Base-by-base conservation (phyloP, 2,113 vertebrate species). In the Cacatua alba region DNA sequence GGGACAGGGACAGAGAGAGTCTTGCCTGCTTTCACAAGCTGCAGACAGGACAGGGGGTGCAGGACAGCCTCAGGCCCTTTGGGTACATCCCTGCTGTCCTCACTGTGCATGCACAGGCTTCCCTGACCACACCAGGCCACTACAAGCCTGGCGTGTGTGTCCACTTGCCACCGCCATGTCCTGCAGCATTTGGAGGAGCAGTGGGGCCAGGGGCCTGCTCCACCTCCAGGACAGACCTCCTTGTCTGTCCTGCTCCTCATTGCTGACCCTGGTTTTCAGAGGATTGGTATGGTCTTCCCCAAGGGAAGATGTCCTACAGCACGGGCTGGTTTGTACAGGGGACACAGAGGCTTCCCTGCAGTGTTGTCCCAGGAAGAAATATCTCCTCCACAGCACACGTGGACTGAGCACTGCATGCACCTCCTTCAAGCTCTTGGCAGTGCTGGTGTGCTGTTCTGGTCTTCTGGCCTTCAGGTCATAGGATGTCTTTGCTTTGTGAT, bases 81-180 rank as follows among this genome's bases (percentile, higher is more conserved):
- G 26, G 29, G 13, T 48, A 26, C n/a, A 41, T 68, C 41, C 17
- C 13, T 49, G 31, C 48, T 39, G 24, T 53, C 75, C 48, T 70
- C 55, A 2, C 11, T 7, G 11, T 20, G 10, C 12, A 8, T 3
- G 1, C 37, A n/a, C 49, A 64, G 26, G 14, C 15, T 64, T 31
- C 28, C 18, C 18, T 1, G 12, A 28, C 43, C 49, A 13, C 35
- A 12, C 23, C 48, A 9, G 44, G 37, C 51, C 68, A 59, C 39
- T 7, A 1, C 28, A 16, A 13, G 13, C n/a, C 53, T 26, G 31
- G 24, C 85, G 67, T 63, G 37, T 1, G 0, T 51, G 21, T 43
- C 79, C 60, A 0, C 28, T 31, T 37, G 17, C 20, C 29, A 3
- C 70, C 57, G 39, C 29, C 10, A 1, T 13, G 33, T 82, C 62